These are phyloP conservation scores for Benitochromis conjunctus DNA, from an alignment of 2,113 vertebrate species.

Conservation along the genomic window DNA sequence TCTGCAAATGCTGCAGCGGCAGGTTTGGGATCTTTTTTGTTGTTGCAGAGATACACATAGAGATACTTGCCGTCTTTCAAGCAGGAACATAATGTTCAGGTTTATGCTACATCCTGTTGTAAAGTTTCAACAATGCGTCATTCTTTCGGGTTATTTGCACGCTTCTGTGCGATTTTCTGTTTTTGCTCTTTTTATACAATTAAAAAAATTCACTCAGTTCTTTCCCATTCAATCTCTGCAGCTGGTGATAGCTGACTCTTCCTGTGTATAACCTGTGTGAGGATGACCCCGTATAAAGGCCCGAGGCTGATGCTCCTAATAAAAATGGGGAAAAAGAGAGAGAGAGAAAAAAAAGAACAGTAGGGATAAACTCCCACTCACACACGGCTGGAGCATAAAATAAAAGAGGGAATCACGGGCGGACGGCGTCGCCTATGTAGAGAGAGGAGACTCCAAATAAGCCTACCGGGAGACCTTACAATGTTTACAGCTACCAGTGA, in stretches of 20 bases:
- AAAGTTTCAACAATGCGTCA: background rate
- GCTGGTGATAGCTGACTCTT: background rate
- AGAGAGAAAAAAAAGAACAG: background rate
- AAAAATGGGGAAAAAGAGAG: background rate
- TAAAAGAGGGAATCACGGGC: background rate
- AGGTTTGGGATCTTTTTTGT: background rate
- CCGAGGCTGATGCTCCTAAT: background rate
- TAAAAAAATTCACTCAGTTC: background rate
- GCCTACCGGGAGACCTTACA: constrained; percentile 6
- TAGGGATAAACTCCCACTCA: background rate
- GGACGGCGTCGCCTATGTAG: background rate
- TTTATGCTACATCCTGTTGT: background rate
- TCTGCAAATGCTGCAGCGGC: background rate
- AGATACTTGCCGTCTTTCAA: background rate
- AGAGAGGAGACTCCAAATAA: background rate
- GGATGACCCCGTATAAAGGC: background rate
- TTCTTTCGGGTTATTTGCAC: background rate
- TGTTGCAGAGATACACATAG: background rate
- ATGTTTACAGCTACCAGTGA: constrained; percentile 34
- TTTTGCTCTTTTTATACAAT: background rate
- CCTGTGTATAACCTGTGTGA: background rate
- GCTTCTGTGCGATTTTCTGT: background rate
- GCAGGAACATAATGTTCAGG: background rate
- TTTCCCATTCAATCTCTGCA: background rate
- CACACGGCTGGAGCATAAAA: background rate